phyloP scores from a whole-genome alignment of 2,797 vertebrate genomes.

The Arctocebus calabarensis region DNA sequence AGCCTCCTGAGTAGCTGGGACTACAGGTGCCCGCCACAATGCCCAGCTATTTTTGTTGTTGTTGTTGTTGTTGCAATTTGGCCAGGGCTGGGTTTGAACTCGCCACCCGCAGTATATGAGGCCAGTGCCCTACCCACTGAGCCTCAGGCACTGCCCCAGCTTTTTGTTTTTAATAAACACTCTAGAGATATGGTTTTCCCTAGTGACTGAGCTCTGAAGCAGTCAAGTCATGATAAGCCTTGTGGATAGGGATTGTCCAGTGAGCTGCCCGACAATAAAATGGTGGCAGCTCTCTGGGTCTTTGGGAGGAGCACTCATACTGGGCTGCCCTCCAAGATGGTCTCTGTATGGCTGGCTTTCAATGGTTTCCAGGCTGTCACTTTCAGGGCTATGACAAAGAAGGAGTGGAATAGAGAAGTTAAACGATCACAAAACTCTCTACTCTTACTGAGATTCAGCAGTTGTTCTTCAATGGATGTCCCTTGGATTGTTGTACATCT shows the following conservation, averaged over 20 bases:
- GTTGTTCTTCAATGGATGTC: background rate
- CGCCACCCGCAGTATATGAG: too few relatives aligned
- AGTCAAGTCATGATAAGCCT: background rate
- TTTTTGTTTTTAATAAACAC: background rate
- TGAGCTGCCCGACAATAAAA: background rate
- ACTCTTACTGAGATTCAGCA: background rate
- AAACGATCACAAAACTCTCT: background rate
- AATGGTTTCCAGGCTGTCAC: background rate
- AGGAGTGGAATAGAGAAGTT: background rate
- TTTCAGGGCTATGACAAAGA: background rate
- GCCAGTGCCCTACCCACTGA: too few relatives aligned
- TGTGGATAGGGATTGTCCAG: background rate
- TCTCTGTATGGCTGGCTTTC: too few relatives aligned
- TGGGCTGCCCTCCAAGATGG: background rate
- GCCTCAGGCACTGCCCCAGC: too few relatives aligned
- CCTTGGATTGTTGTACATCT: background rate
- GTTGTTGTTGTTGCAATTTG: too few relatives aligned
- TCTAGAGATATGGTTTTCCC: background rate
- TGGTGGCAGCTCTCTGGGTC: background rate
- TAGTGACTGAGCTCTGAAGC: background rate
- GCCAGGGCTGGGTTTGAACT: too few relatives aligned
- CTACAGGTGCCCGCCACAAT: too few relatives aligned
- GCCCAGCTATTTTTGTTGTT: too few relatives aligned
- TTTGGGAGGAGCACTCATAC: background rate
- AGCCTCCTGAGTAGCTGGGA: too few relatives aligned